Base-by-base conservation (phyloP, 1,140 invertebrate genomes). In the Mamestra configurata region DNA sequence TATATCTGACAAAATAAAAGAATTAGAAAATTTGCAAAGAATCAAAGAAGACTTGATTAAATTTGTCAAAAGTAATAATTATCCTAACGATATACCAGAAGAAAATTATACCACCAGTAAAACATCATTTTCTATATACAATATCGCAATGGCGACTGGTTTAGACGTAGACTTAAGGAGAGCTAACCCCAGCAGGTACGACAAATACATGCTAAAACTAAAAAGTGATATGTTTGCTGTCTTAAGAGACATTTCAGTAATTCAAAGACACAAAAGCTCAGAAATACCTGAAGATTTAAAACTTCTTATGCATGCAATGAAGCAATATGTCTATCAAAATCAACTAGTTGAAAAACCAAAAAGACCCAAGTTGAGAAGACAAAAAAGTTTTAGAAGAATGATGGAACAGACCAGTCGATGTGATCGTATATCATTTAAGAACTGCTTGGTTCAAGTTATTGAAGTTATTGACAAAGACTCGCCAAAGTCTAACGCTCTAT, bases 171-270 rank as follows among this genome's bases (percentile, higher is more conserved):
- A 77, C 59, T 57, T 40, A 1, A 81, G 76, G 51, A 82, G 77
- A 53, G 66, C 27, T 22, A 81, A 86, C 61, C 6, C 59, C 20
- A 71, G 84, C 43, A 37, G 59, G 13, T 46, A 86, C 18, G 79
- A 89, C 7, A 86, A 85, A 31, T 86, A 85, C 46, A 11, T 86
- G 24, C 37, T 66, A 46, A 91, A 91, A 85, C 55, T 90, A 27
- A 87, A 89, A 84, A 68, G n/a, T 4, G 89, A 92, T 75, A 85
- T 90, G 11, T 82, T 86, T 31, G 84, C 86, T 79, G 90, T 89
- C 4, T 77, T 90, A 37, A 80, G 31, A 72, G 86, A 90, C 68
- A 55, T 90, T 13, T 24, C 75, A 24, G 27, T 15, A 7, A 85
- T 91, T 46, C 81, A 87, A 82, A 87, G 81, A 80, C 31, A 75